phyloP scores from a whole-genome alignment of 2,797 vertebrate species.

The Acanthiza pusilla region DNA sequence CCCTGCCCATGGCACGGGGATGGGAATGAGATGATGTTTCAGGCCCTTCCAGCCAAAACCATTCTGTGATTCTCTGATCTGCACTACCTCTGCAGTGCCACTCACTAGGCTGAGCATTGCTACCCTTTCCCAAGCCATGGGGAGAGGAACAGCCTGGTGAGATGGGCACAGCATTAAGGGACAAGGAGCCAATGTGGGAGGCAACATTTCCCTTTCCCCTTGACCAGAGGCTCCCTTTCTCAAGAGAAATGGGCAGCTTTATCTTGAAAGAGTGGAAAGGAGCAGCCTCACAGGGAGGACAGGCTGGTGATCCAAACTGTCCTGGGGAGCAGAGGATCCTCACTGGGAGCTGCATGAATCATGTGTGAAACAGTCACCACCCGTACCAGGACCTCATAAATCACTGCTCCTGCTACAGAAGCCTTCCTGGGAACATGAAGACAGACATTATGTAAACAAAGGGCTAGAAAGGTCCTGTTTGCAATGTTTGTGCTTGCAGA shows the following conservation, averaged over 20 bases:
- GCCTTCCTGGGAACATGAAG: background rate
- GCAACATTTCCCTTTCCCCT: background rate
- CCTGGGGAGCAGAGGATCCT: background rate
- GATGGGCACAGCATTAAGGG: background rate
- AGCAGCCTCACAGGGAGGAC: background rate
- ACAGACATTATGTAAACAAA: background rate
- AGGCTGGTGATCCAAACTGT: background rate
- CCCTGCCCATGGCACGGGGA: background rate
- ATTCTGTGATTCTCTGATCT: background rate
- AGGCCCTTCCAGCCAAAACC: background rate
- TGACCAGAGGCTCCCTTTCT: background rate
- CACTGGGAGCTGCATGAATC: background rate
- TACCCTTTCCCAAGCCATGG: background rate
- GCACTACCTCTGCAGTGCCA: background rate
- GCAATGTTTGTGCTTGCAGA: background rate
- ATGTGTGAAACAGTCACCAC: fast-evolving
- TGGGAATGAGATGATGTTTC: background rate
- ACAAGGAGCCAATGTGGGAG: background rate
- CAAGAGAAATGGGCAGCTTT: background rate
- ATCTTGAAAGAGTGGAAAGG: background rate
- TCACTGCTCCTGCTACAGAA: background rate
- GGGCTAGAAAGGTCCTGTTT: background rate
- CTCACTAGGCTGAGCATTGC: background rate
- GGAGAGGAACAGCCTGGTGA: background rate
- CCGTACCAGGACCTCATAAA: background rate